Base-by-base conservation (phyloP, 2,888 invertebrate genomes). In the Cryptus armator region DNA sequence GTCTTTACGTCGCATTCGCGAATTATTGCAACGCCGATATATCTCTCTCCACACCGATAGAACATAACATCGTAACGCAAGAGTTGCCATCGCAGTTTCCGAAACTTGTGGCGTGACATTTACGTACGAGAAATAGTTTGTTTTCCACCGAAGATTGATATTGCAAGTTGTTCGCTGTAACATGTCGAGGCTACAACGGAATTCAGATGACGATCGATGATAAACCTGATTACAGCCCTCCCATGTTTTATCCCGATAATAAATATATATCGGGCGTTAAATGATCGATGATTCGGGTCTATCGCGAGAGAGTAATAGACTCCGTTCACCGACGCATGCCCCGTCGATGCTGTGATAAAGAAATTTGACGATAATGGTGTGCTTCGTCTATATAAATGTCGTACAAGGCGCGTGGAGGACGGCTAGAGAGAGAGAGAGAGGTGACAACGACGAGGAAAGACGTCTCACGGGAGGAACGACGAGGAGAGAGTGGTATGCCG, bases 401-500 rank as follows among this genome's bases (percentile, higher is more conserved):
- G n/a, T 62, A 5, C 19, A 24, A n/a, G 32, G 6, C 32, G 16
- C 9, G 14, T 5, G 2, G 56, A 44, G 14, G 32, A 46, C n/a
- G 32, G 10, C 32, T 14, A 59, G 29, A 32, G 19, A 56, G 29
- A 32, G 32, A 56, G 29, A 3, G 24, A 71, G 51, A 56, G 24
- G 43, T 44, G 44, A 66, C 46, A 59, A 66, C 64, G 70, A 53
- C 51, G 70, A 62, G 51, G 56, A 67, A 77, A 77, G 37, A 7
- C 37, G 37, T 37, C 37, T 37, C 37, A 37, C 37, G 37, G 37
- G 37, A 37, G 9, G 37, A 37, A 37, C 37, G 37, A 74, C 16
- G 24, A 62, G 68, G 68, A 76, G 62, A 32, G 70, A 70, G 75
- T 88, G 91, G 90, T 90, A 89, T 90, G 91, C 89, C 37, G 37